Evolutionary conservation across 1,140 invertebrate genomes (phyloP), one percentile per base, ranked within the genome.

Genomic region (Pseudomyrmex pallidus): DNA sequence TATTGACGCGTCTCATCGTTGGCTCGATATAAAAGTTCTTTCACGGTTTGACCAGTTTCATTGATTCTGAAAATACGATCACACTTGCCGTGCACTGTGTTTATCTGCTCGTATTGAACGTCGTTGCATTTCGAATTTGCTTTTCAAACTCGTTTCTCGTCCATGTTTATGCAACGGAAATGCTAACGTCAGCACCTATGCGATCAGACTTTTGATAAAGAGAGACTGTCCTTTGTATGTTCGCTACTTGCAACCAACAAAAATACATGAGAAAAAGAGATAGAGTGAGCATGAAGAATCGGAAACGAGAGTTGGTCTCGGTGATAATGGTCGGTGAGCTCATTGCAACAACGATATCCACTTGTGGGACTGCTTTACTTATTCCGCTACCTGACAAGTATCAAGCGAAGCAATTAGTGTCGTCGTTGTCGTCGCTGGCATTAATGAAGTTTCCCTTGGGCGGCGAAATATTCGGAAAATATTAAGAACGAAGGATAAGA

Each of bases 361-460:
- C 48, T 66, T 22, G 44, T 22, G 9, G 70, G 13, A 13, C 52
- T 4, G 35, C 52, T 63, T 61, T 44, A 80, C 22, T 57, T 61
- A 57, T 70, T 17, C 84, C 9, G 12, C 9, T 25, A 10, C 25
- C 63, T 70, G 50, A 87, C 67, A 68, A 86, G 74, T 82, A 85
- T 66, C 76, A 57, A 82, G 77, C 76, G 44, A 63, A 77, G 83
- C 76, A 85, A 87, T 87, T 83, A 85, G 67, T 63, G 57, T 77
- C 56, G 76, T 87, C 56, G 76, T 87, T 83, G 83, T 88, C 76
- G 57, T 50, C n/a, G 35, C 5, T 35, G 57, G 25, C 72, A 57
- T 62, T 87, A 87, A 88, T 50, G 64, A 85, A 87, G 86, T 87
- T 82, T 87, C 54, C 54, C 48, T 20, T 85, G 57, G 22, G 22